A percentile compares a stretch with the other conserved stretches of the same genome.
Evolutionary conservation across 2,113 vertebrate species (phyloP).

Genomic region (Sinocyclocheilus maitianheensis): DNA sequence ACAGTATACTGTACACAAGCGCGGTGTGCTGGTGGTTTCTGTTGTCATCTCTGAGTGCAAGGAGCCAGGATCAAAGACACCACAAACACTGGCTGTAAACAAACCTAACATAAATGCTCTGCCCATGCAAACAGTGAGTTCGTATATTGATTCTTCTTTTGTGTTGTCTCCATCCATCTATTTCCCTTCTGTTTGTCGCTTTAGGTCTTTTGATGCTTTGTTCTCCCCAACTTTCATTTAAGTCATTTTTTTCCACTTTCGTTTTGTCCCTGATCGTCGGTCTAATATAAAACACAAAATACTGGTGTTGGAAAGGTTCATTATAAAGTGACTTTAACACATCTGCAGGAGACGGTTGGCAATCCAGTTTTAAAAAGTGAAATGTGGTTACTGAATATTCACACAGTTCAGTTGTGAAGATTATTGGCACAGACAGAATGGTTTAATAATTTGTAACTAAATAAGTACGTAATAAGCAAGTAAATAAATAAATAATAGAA

Average conservation of each 20-base stretch:
- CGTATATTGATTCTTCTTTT: neutral
- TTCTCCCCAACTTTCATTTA: neutral
- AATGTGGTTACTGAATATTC: too few species aligned
- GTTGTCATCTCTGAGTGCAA: slow-evolving; percentile 37
- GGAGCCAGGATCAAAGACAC: slow-evolving; percentile 29
- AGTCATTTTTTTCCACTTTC: too few species aligned
- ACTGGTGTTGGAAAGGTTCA: too few species aligned
- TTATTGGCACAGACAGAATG: neutral
- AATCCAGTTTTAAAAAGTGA: too few species aligned
- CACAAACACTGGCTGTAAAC: neutral
- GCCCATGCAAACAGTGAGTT: neutral
- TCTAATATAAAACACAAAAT: too few species aligned
- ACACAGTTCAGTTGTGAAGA: neutral
- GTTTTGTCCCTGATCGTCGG: too few species aligned
- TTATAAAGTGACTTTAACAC: too few species aligned
- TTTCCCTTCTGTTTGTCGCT: neutral
- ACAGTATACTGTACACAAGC: neutral
- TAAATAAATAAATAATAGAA: neutral
- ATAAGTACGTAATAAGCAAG: too few species aligned
- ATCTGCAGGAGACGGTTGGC: too few species aligned
- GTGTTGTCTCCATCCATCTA: slow-evolving; percentile 5
- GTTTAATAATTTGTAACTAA: neutral
- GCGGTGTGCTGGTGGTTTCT: slow-evolving; percentile 13
- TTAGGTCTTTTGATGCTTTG: neutral
- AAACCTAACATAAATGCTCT: slow-evolving; percentile 14